Evolutionary conservation across 2,888 invertebrate genomes (phyloP).

Genomic region (Diarsia mendica): DNA sequence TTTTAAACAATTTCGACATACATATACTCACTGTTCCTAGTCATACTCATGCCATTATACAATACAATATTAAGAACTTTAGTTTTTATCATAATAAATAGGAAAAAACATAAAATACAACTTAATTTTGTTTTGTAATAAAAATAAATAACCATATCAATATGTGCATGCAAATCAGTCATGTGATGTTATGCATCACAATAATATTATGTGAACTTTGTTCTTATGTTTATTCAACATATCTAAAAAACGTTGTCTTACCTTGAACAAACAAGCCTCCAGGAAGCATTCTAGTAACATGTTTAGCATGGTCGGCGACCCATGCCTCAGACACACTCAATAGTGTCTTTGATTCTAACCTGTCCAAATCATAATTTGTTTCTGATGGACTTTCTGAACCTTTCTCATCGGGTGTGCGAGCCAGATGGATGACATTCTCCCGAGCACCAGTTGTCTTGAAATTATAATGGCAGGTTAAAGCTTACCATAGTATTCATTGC

Average conservation of each 20-base stretch:
- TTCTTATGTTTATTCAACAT: constrained; percentile 8
- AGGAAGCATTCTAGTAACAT: constrained; percentile 96
- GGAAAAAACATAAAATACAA: too few relatives aligned
- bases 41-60: too few relatives aligned
- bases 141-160: background rate
- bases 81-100: too few relatives aligned
- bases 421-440: constrained; percentile 95
- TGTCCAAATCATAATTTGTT: constrained; percentile 77
- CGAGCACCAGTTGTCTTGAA: constrained; percentile 92
- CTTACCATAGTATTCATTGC: background rate
- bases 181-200: background rate
- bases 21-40: background rate
- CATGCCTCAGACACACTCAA: constrained; percentile 92
- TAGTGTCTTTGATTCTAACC: constrained; percentile 83
- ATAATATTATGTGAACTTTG: constrained; percentile 15
- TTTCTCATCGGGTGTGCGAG: constrained; percentile 93
- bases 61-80: too few relatives aligned
- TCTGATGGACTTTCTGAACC: constrained; percentile 78
- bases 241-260: constrained; percentile 42
- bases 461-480: constrained; percentile 42
- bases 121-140: background rate
- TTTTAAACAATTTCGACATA: background rate
- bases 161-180: constrained; percentile 8
- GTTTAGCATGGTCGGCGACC: constrained; percentile 95
- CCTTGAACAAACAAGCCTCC: constrained; percentile 97